Conservation (phyloP, 1,140 invertebrate species). For the Atta texana region DNA sequence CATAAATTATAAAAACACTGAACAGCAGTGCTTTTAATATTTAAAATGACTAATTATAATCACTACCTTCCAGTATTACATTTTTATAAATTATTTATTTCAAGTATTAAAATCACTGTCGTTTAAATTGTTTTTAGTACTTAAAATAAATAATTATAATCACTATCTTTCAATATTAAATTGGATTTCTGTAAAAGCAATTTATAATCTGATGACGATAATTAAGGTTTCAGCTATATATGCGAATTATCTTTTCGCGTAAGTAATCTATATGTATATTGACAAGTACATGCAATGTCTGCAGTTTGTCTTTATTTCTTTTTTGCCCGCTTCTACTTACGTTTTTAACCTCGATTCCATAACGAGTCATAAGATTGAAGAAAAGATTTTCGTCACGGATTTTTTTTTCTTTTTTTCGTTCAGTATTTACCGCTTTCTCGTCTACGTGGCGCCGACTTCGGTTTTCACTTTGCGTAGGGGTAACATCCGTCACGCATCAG, state of each 20-base stretch:
- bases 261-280: not conserved
- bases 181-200: no score
- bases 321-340: not conserved
- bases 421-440: not conserved
- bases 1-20: no score
- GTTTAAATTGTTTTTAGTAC: no score
- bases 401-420: not conserved
- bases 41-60: no score
- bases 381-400: not conserved
- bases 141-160: no score
- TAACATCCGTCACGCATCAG: conserved; percentile 41
- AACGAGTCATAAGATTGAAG: not conserved
- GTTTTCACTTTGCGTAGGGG: conserved; percentile 18
- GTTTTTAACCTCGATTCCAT: not conserved
- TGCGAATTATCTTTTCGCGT: not conserved
- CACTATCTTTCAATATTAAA: no score
- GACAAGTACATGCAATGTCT: not conserved
- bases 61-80: no score
- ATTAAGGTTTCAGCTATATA: not conserved
- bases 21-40: no score
- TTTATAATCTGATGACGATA: not conserved
- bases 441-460: not conserved
- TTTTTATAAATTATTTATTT: no score
- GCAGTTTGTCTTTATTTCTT: not conserved
- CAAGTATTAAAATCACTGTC: no score